These are phyloP conservation scores for Glaucidium brasilianum DNA, from an alignment of 2,113 vertebrate species.

Conservation along the genomic window DNA sequence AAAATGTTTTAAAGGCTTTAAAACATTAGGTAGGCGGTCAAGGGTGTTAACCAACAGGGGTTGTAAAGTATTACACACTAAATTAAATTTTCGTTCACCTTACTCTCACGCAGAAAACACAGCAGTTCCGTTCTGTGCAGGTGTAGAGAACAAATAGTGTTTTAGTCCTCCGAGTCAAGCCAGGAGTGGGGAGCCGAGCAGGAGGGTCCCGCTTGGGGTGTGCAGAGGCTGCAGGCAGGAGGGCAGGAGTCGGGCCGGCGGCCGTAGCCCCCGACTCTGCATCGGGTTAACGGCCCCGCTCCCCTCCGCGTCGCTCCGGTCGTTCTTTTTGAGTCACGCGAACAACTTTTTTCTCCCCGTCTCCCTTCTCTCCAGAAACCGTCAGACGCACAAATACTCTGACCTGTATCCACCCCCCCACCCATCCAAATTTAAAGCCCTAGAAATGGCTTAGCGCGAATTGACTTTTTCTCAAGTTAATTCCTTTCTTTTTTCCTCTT, in stretches of 20 bases:
- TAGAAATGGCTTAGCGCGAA: slow-evolving; percentile 1
- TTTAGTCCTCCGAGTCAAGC: slow-evolving; percentile 1
- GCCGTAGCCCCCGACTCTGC: slow-evolving; percentile 3
- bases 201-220: slow-evolving; percentile 12
- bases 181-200: slow-evolving; percentile 24
- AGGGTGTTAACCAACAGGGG: slow-evolving; percentile 83
- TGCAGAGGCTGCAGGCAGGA: slow-evolving; percentile 21
- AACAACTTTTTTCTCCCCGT: not conserved
- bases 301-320: not conserved
- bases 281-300: not conserved
- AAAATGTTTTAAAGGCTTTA: slow-evolving; percentile 88
- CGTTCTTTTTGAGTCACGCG: not conserved
- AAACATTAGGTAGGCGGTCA: slow-evolving; percentile 86
- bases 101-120: slow-evolving; percentile 81
- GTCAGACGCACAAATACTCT: slow-evolving; percentile 41
- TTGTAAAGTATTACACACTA: slow-evolving; percentile 85
- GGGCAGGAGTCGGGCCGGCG: not conserved
- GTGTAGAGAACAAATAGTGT: slow-evolving; percentile 56
- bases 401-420: not conserved
- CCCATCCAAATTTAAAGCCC: slow-evolving; percentile 25
- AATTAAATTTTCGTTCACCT: slow-evolving; percentile 83
- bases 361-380: not conserved
- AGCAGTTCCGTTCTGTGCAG: slow-evolving; percentile 63
- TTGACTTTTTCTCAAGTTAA: slow-evolving; percentile 5
- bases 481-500: not conserved